Base-by-base conservation (phyloP, 2,113 vertebrate genomes). In the Caranx ignobilis region DNA sequence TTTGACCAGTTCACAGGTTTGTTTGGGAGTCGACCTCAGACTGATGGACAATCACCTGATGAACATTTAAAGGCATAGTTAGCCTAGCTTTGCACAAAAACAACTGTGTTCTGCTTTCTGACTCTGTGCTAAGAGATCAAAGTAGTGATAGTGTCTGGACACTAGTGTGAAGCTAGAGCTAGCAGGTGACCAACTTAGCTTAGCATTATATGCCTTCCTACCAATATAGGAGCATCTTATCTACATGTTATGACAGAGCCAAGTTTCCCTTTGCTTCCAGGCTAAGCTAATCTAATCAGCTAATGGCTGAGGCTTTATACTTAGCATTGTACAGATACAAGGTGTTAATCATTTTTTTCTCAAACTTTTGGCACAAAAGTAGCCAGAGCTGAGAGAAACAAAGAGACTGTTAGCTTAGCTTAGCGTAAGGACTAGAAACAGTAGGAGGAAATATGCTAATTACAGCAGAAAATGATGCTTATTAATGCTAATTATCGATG, bases 1-100 rank as follows among this genome's bases (percentile, higher is more conserved):
- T 83, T 75, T 12, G 32, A 84, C 75, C 59, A 43, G 34, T 45
- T 16, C 7, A 70, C 35, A 41, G 54, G 32, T 3, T 4, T 67
- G 62, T 43, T 15, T 32, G n/a, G 54, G 2, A 16, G 39, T 60
- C n/a, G 16, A 10, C 0, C 37, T 77, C 35, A 10, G 60, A 48
- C 8, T 26, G 26, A 1, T 26, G 26, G 26, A 26, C 1, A 26
- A 32, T 61, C 47, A 26, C 31, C 54, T 5, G 8, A 8, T 37
- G 37, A 37, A 37, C 5, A 8, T 6, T 37, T 37, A 37, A 37
- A 37, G 37, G 37, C 37, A 37, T 37, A 8, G 57, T 55, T 2
- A 50, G 39, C 37, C 1, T 19, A 48, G 41, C 13, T 48, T 52
- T 52, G 18, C 31, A 16, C 3, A 41, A 64, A 61, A 34, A 12